Evolutionary conservation across 2,113 vertebrate genomes (phyloP).

Genomic region (Tragelaphus buxtoni): DNA sequence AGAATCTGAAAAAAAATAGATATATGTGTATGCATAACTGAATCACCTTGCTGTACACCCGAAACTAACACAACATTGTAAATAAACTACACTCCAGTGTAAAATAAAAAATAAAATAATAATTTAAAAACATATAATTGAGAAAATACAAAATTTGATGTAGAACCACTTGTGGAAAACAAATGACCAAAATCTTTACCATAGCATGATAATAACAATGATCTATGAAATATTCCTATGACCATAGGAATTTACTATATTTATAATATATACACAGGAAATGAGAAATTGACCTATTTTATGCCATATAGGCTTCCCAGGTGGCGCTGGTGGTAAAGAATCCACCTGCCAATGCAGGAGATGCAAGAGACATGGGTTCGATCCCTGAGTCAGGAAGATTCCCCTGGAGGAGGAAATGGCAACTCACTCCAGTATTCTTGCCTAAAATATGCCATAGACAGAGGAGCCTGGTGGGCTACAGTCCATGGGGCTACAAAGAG

Average conservation of each 20-base stretch:
- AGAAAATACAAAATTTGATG: not conserved
- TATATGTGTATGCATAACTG: not conserved
- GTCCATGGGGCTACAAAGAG: not conserved
- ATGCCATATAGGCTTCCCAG: not conserved
- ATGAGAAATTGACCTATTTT: conserved; percentile 10
- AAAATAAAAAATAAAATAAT: not conserved
- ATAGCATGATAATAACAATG: not conserved
- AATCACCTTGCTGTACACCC: not conserved
- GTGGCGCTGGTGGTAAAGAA: not conserved
- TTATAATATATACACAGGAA: not conserved
- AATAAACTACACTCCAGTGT: not conserved
- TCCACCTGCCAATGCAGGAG: not conserved
- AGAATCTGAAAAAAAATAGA: not conserved
- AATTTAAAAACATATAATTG: not conserved
- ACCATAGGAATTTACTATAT: not conserved
- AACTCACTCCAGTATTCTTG: not conserved
- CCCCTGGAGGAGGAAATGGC: not conserved
- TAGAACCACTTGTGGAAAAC: not conserved
- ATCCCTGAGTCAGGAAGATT: not conserved
- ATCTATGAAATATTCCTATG: conserved; percentile 20
- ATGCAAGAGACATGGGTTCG: not conserved
- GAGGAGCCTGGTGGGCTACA: not conserved
- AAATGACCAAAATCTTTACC: not conserved
- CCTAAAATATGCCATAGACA: not conserved
- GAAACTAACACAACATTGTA: not conserved